Conservation (phyloP, 2,797 vertebrate species). For the Chelidonichthys spinosus region DNA sequence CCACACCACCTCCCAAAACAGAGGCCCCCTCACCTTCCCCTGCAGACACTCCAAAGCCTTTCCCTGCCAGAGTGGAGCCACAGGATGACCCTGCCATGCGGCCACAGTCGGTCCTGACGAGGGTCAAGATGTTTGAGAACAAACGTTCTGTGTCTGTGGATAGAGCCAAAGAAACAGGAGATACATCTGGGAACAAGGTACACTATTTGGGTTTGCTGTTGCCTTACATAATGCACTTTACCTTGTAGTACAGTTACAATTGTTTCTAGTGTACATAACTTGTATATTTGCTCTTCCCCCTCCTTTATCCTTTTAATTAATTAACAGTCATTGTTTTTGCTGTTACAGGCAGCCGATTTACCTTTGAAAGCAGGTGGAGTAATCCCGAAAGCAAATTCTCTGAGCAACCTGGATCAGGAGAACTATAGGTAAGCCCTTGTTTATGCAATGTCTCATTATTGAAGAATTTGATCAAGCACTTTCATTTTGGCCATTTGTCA, state of each 20-base stretch:
- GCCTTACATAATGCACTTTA: not conserved
- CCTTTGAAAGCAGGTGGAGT: conserved; percentile 88
- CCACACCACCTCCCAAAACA: conserved; percentile 82
- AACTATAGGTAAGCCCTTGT: conserved; percentile 89
- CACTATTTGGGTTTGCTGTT: not conserved
- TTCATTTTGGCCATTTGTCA: conserved; percentile 1
- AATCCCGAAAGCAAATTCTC: conserved; percentile 90
- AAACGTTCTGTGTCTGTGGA: conserved; percentile 93
- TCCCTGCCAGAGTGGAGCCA: conserved; percentile 79
- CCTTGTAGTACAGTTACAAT: not conserved
- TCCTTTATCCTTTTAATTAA: conserved; percentile 11
- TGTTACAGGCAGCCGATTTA: conserved; percentile 87
- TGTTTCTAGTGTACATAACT: not conserved
- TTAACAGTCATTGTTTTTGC: conserved; percentile 14
- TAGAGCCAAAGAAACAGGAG: conserved; percentile 88
- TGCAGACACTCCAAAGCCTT: conserved; percentile 75
- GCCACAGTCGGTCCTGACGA: conserved; percentile 94
- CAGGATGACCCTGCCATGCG: conserved; percentile 93
- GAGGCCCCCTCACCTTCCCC: conserved; percentile 83
- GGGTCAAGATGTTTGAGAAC: conserved; percentile 99
- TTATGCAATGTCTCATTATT: not conserved
- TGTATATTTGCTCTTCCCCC: not conserved
- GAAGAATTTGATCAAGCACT: not conserved
- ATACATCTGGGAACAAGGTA: conserved; percentile 86
- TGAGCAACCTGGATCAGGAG: conserved; percentile 94